Evolutionary conservation across 2,797 vertebrate genomes (phyloP).

Genomic region (Otus scops): DNA sequence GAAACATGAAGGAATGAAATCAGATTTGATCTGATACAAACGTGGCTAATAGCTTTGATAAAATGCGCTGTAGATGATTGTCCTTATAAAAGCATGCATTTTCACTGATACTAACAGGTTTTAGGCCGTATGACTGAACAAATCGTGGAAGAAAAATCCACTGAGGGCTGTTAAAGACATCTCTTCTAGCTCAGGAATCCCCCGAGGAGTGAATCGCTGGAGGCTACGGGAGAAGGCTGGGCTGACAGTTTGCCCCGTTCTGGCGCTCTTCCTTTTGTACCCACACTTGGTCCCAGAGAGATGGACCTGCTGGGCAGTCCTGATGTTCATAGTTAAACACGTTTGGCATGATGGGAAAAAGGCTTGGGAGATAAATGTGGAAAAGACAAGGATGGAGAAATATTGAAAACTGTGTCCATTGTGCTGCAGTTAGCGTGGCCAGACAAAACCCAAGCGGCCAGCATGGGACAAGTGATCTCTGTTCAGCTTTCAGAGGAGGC

Average conservation of each 20-base stretch:
- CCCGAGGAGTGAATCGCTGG: background rate
- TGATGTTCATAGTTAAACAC: accelerated
- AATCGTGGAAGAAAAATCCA: background rate
- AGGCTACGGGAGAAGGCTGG: accelerated
- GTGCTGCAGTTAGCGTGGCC: accelerated
- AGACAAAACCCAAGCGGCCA: background rate
- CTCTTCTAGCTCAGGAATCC: background rate
- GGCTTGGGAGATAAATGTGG: background rate
- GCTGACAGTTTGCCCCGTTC: too few relatives aligned
- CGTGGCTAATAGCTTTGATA: background rate
- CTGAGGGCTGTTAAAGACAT: background rate
- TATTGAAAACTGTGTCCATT: accelerated
- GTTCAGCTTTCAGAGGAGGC: background rate
- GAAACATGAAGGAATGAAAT: background rate
- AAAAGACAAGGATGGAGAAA: background rate
- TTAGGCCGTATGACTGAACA: background rate
- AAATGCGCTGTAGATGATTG: background rate
- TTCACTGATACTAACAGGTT: background rate
- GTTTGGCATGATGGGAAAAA: background rate
- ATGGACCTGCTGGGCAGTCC: background rate
- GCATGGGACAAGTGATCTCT: accelerated
- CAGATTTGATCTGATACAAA: background rate
- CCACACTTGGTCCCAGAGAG: too few relatives aligned
- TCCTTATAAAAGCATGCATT: background rate
- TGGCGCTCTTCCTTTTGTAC: background rate